phyloP scores from a whole-genome alignment of 2,797 vertebrate species.

The Pogonophryne albipinna region DNA sequence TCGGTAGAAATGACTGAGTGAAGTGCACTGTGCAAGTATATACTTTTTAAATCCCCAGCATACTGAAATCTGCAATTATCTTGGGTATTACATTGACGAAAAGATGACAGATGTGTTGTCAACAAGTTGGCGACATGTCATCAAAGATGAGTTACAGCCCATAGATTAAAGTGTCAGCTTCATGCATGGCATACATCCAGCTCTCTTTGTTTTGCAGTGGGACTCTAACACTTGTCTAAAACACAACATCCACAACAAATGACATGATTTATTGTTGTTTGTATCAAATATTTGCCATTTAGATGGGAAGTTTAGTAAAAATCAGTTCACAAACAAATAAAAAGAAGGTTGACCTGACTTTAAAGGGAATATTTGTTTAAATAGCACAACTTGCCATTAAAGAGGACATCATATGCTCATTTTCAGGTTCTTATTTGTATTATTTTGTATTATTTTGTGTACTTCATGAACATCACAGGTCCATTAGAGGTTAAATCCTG shows the following conservation, averaged over 20 bases:
- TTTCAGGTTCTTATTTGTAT: too few relatives aligned
- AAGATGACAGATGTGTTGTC: conserved; percentile 1
- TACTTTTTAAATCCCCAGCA: too few relatives aligned
- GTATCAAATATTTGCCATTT: not conserved
- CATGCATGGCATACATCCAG: not conserved
- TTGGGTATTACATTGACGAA: not conserved
- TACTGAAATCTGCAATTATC: not conserved
- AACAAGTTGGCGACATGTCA: conserved; percentile 10
- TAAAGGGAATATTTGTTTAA: not conserved
- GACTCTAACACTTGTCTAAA: not conserved
- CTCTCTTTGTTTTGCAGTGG: not conserved
- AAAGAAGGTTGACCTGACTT: not conserved
- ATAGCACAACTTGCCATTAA: not conserved
- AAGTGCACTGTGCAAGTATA: not conserved
- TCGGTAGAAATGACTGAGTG: not conserved
- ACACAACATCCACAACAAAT: not conserved
- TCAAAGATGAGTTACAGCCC: not conserved
- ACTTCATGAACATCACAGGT: not conserved
- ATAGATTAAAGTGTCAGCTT: not conserved
- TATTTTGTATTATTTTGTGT: too few relatives aligned
- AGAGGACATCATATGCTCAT: not conserved
- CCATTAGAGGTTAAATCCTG: conserved; percentile 9
- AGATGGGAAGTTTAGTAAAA: too few relatives aligned
- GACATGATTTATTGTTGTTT: not conserved
- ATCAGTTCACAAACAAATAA: not conserved